These are phyloP conservation scores for Gymnopithys bicolor DNA, from an alignment of 2,797 vertebrate genomes.

Conservation along the genomic window DNA sequence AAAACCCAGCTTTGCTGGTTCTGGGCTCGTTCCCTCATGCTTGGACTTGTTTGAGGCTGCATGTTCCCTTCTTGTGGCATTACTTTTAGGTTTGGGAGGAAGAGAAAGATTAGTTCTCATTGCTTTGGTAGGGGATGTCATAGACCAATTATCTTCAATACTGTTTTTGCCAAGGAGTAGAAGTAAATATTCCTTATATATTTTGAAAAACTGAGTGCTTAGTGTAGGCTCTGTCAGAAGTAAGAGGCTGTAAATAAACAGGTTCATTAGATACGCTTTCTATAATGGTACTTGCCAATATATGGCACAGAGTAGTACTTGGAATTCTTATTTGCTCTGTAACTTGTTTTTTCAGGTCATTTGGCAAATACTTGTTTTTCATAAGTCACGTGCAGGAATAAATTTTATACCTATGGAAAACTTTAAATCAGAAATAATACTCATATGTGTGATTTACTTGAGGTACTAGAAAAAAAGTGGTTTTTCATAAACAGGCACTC, in stretches of 20 bases:
- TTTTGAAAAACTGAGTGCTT: background rate
- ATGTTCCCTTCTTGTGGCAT: background rate
- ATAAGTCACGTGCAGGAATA: background rate
- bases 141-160: background rate
- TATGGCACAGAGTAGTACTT: background rate
- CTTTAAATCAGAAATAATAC: background rate
- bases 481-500: background rate
- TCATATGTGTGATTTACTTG: background rate
- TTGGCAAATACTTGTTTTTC: background rate
- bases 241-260: background rate
- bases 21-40: background rate
- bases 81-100: background rate
- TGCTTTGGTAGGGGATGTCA: background rate
- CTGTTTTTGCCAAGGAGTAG: background rate
- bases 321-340: background rate
- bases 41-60: background rate
- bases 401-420: background rate
- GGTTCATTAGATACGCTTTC: background rate
- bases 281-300: background rate
- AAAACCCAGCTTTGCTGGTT: background rate
- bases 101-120: background rate
- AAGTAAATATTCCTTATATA: background rate
- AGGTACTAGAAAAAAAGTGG: background rate
- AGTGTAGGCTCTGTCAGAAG: background rate
- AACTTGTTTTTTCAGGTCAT: background rate